Evolutionary conservation across 2,797 vertebrate genomes (phyloP).

Genomic region (Myripristis murdjan): DNA sequence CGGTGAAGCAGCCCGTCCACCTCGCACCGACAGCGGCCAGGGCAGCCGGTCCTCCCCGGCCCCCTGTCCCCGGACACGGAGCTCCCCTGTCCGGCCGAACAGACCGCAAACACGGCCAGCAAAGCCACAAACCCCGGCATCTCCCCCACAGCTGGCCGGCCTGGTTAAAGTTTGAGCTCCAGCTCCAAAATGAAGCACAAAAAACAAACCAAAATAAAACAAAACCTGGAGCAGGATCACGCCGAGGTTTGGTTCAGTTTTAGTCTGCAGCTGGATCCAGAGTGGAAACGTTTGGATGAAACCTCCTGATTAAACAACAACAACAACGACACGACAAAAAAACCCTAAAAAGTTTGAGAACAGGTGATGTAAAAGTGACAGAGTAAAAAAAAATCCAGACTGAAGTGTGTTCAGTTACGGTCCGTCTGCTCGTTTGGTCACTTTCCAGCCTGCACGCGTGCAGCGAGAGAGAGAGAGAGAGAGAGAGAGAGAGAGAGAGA

Average conservation of each 20-base stretch:
- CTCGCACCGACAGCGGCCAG: conserved; percentile 87
- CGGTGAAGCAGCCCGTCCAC: conserved; percentile 85
- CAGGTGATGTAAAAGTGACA: too few species aligned
- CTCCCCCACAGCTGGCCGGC: conserved; percentile 22
- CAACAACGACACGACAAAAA: too few species aligned
- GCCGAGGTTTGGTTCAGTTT: background rate
- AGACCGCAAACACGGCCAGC: conserved; percentile 42
- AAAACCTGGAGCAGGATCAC: conserved; percentile 9
- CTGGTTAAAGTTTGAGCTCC: background rate
- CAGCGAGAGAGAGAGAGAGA: conserved; percentile 30
- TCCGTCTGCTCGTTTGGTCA: conserved; percentile 27
- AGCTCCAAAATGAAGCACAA: background rate
- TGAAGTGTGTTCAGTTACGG: conserved; percentile 19
- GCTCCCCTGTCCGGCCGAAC: conserved; percentile 30
- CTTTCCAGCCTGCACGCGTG: conserved; percentile 62
- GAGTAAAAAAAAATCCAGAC: conserved; percentile 1
- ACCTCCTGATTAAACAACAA: too few species aligned
- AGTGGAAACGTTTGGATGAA: background rate
- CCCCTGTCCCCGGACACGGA: conserved; percentile 12
- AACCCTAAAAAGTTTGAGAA: too few species aligned
- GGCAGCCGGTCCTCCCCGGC: conserved; percentile 76
- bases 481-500: too few species aligned
- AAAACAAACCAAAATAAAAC: background rate
- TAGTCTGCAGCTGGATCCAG: background rate
- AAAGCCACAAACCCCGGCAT: conserved; percentile 53